Evolutionary conservation across 2,113 vertebrate species (phyloP).

Genomic region (Ibidorhyncha struthersii): DNA sequence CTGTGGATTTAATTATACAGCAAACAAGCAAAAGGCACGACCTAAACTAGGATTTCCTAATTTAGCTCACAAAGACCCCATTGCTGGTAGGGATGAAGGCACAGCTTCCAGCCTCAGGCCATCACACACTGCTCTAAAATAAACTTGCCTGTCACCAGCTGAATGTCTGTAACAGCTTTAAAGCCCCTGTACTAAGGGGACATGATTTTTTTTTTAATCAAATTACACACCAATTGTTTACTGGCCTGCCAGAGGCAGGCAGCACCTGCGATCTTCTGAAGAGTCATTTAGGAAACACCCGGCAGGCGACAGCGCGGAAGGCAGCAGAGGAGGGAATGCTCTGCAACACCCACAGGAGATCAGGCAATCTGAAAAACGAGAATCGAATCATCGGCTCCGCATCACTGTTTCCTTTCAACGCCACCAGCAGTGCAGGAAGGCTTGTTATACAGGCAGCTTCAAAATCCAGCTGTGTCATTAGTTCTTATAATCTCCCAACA

Average conservation of each 20-base stretch:
- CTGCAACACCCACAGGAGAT: not conserved
- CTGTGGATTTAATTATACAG: not conserved
- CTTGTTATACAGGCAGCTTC: not conserved
- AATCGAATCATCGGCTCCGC: not conserved
- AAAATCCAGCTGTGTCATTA: not conserved
- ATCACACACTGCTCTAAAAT: not conserved
- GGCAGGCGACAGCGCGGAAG: rapidly evolving
- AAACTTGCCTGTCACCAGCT: not conserved
- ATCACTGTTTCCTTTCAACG: not conserved
- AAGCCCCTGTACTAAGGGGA: not conserved
- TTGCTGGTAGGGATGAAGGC: not conserved
- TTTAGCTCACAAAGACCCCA: not conserved
- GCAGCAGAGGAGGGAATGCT: not conserved
- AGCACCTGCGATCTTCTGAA: not conserved
- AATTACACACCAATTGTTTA: not conserved
- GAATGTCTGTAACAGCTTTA: not conserved
- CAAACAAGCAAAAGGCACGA: not conserved
- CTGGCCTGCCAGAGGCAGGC: not conserved
- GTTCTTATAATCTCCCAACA: not conserved
- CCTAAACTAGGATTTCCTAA: not conserved
- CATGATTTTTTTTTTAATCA: not conserved
- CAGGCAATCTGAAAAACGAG: not conserved
- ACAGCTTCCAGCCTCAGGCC: not conserved
- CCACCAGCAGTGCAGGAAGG: not conserved
- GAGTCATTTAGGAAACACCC: not conserved